These are phyloP conservation scores for Acromyrmex charruanus DNA, from an alignment of 1,140 invertebrate genomes.

Conservation along the genomic window DNA sequence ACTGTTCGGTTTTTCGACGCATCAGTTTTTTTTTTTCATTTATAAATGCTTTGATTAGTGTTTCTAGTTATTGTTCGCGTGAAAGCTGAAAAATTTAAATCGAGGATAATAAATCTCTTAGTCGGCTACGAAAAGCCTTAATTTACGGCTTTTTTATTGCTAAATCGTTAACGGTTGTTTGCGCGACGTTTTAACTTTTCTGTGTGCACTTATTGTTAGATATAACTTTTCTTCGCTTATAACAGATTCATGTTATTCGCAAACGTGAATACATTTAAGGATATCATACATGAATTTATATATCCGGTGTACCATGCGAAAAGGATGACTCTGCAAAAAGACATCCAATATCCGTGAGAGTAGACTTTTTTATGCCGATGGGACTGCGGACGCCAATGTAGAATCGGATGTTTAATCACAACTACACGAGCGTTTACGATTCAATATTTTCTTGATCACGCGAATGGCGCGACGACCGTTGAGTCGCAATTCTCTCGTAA, in stretches of 20 bases:
- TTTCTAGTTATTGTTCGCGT: neutral
- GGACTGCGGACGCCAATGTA: neutral
- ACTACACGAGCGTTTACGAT: slow-evolving; percentile 30
- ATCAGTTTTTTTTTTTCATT: no score
- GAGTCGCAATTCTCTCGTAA: slow-evolving; percentile 38
- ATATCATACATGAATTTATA: slow-evolving; percentile 4
- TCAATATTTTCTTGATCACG: slow-evolving; percentile 42
- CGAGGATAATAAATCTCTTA: slow-evolving; percentile 20
- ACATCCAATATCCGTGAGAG: neutral
- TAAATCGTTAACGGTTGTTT: slow-evolving; percentile 5
- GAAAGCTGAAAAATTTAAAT: slow-evolving; percentile 22
- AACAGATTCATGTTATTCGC: neutral
- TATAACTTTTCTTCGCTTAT: neutral
- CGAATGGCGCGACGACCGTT: neutral
- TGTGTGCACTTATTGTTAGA: neutral
- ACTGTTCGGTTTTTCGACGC: no score
- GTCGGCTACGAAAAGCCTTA: neutral
- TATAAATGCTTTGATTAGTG: slow-evolving; percentile 21
- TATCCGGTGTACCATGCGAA: neutral
- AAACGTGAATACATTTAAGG: neutral
- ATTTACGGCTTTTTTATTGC: slow-evolving; percentile 40
- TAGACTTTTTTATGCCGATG: neutral
- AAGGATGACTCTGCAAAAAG: neutral
- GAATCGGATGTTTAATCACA: slow-evolving; percentile 18
- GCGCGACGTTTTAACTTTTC: slow-evolving; percentile 5